Conservation (phyloP, 2,888 invertebrate species). For the Pecten maximus region DNA sequence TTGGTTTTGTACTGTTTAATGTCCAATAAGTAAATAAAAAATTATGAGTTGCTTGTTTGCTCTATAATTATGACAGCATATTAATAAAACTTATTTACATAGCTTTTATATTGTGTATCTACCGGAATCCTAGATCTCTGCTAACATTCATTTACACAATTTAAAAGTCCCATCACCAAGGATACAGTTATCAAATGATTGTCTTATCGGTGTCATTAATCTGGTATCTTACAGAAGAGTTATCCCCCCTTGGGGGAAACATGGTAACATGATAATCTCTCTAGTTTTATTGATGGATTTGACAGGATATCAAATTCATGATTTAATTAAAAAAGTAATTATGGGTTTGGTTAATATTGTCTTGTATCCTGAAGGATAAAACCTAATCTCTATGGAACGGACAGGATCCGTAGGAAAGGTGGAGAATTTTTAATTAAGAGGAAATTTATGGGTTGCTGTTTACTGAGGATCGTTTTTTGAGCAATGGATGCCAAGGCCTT, state of each 20-base stretch:
- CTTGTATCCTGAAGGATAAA: not conserved
- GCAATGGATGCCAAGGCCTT: not conserved
- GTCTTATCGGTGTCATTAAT: not conserved
- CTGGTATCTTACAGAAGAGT: not conserved
- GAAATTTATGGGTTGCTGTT: conserved; percentile 13
- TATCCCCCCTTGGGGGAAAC: not conserved
- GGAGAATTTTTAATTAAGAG: not conserved
- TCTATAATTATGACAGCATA: too few species aligned
- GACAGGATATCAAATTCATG: not conserved
- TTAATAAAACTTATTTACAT: too few species aligned
- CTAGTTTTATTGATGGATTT: not conserved
- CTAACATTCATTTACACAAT: not conserved
- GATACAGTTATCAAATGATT: not conserved
- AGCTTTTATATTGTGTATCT: too few species aligned
- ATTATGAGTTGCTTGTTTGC: too few species aligned
- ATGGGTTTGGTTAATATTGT: not conserved
- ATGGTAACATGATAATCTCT: not conserved
- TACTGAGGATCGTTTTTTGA: not conserved
- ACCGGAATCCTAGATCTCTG: not conserved
- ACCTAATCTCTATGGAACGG: not conserved
- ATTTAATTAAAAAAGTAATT: conserved; percentile 24
- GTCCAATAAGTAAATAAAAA: too few species aligned
- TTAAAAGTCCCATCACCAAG: not conserved
- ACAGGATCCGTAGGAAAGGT: not conserved
- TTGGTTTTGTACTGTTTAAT: too few species aligned